Base-by-base conservation (phyloP, 2,113 vertebrate species). In the Etheostoma spectabile region DNA sequence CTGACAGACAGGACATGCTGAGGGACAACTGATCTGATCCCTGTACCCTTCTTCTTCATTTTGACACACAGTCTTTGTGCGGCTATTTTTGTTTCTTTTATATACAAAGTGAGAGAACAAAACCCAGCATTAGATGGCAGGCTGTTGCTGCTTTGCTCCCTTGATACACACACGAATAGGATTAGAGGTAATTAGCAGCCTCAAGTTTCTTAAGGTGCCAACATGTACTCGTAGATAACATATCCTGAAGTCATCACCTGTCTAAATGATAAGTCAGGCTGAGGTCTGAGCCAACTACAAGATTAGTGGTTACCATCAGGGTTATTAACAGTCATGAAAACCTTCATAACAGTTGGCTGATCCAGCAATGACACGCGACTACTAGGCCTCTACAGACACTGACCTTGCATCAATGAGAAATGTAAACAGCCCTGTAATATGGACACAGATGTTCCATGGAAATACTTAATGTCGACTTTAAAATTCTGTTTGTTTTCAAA, bases 311-410 rank as follows among this genome's bases (percentile, higher is more conserved):
- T 13, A 59, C 46, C 78, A 74, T 27, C 48, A 11, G n/a, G 30
- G 48, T 79, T 79, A 91, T 86, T 85, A 86, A 89, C 88, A 88
- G 86, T 67, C 57, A 71, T 91, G 83, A 90, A 90, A 89, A 93
- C 57, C 55, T 7, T 89, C 77, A 93, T 93, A 91, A 42, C 85
- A 48, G 84, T 87, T 89, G 84, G 79, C 82, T 63, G 60, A 70
- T 24, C 89, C 91, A 93, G 45, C 15, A 67, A 53, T 84, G 88
- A 77, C 87, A 85, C 83, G 15, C 22, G 60, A 84, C 71, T 12
- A 64, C 52, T 14, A 35, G 24, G 22, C 27, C 30, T 60, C 51
- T 33, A 57, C n/a, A 73, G 63, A 69, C 27, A 22, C 46, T 81
- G 85, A 82, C 83, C 3, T 13, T 57, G 61, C 68, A 82, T 81